Conservation (phyloP, 2,113 vertebrate genomes). For the Ranitomeya imitator region DNA sequence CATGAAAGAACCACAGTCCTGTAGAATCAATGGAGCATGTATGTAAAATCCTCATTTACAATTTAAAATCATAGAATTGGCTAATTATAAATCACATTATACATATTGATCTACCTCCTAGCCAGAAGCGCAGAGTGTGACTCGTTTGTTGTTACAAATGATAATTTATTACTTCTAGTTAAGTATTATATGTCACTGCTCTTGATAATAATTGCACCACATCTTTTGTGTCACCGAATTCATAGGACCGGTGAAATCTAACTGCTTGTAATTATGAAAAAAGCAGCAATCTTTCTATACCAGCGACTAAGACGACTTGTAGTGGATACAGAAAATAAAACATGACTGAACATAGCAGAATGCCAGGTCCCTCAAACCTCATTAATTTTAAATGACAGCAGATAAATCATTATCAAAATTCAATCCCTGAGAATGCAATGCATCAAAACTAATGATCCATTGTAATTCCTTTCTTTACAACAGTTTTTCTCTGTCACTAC, state of each 20-base stretch:
- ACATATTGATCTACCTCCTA: background rate
- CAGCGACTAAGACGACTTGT: background rate
- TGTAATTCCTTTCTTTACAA: background rate
- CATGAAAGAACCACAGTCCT: background rate
- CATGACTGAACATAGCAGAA: background rate
- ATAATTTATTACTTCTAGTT: background rate
- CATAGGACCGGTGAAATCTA: background rate
- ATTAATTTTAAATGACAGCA: constrained; percentile 11
- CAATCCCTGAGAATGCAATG: constrained; percentile 10
- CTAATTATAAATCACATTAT: background rate
- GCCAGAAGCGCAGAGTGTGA: background rate
- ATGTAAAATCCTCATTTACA: constrained; percentile 10
- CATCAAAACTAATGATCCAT: constrained; percentile 8
- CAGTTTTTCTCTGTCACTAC: constrained; percentile 16
- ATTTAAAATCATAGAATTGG: background rate
- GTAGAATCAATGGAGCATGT: background rate
- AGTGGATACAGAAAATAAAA: background rate
- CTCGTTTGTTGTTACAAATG: background rate
- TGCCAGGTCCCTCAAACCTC: background rate
- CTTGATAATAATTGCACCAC: background rate
- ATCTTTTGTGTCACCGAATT: background rate
- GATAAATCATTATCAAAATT: constrained; percentile 20
- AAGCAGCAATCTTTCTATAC: background rate
- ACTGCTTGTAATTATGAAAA: background rate
- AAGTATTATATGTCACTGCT: background rate